Evolutionary conservation across 1,140 invertebrate genomes (phyloP).

Genomic region (Bombus soroeensis): DNA sequence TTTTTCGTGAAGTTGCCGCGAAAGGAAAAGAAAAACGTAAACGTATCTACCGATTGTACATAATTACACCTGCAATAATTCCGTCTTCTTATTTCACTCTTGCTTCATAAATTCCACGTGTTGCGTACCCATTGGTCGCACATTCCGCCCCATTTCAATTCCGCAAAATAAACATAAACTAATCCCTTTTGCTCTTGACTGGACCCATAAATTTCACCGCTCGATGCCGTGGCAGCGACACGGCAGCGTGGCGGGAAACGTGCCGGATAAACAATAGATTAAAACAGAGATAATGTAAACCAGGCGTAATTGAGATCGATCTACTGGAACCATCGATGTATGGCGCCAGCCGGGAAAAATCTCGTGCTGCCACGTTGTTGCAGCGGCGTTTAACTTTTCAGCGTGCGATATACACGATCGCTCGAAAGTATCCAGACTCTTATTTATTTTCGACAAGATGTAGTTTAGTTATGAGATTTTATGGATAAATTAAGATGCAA

Average conservation of each 20-base stretch:
- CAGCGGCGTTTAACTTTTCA: neutral
- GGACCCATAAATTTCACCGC: neutral
- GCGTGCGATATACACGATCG: neutral
- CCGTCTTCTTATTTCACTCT: neutral
- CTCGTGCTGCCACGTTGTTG: neutral
- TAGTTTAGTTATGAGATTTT: neutral
- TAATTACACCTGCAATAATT: conserved; percentile 35
- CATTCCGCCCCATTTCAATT: conserved; percentile 4
- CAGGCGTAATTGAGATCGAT: conserved; percentile 46
- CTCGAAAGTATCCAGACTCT: neutral
- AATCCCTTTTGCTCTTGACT: neutral
- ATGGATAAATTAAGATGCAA: no score
- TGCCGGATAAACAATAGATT: conserved; percentile 34
- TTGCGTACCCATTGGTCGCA: neutral
- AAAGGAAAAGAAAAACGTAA: neutral
- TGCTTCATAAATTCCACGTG: conserved; percentile 21
- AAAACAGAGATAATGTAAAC: conserved; percentile 11
- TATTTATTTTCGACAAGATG: neutral
- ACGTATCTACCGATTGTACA: neutral
- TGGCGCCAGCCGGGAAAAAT: conserved; percentile 36
- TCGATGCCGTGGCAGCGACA: no score
- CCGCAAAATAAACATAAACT: conserved; percentile 11
- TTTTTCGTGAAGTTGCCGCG: neutral
- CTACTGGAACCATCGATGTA: conserved; percentile 32
- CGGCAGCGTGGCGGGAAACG: neutral